phyloP scores from a whole-genome alignment of 30 jellyfish, hydroid and myxozoan species.

The Pelagia noctiluca region DNA sequence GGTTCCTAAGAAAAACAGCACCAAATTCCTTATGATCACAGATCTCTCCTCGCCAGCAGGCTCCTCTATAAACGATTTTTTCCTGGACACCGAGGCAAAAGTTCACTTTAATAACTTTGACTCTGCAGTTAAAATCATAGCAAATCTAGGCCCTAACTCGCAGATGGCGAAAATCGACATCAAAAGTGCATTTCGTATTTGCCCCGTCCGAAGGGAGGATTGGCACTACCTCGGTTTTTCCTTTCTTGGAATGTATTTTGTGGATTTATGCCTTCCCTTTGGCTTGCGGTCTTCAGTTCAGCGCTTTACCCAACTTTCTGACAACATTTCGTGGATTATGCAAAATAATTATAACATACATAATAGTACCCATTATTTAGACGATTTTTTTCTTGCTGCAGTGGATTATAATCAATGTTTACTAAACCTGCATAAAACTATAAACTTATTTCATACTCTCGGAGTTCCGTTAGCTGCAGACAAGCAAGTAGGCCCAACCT shows the following conservation, averaged over 20 bases:
- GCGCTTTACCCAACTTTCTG: neutral
- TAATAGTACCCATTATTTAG: neutral
- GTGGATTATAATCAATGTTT: neutral
- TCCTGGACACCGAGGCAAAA: too few relatives aligned
- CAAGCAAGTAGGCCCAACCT: neutral
- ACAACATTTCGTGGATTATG: neutral
- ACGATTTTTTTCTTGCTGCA: neutral
- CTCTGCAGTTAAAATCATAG: too few relatives aligned
- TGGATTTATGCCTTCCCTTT: neutral
- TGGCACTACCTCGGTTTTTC: neutral
- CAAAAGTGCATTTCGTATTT: neutral
- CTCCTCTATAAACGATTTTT: too few relatives aligned
- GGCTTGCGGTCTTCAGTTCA: too few relatives aligned
- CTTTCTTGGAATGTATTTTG: neutral
- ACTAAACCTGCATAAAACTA: neutral
- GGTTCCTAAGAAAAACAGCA: too few relatives aligned
- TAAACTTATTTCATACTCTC: too few relatives aligned
- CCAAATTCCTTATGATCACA: too few relatives aligned
- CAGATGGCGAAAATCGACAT: neutral
- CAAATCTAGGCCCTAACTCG: neutral
- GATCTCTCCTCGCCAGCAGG: too few relatives aligned
- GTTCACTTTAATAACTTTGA: too few relatives aligned
- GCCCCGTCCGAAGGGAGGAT: neutral
- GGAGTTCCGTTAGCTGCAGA: neutral
- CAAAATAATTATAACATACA: conserved; percentile 8